These are phyloP conservation scores for Ceratothoa steindachneri DNA, from an alignment of 2,888 invertebrate species.

Conservation along the genomic window DNA sequence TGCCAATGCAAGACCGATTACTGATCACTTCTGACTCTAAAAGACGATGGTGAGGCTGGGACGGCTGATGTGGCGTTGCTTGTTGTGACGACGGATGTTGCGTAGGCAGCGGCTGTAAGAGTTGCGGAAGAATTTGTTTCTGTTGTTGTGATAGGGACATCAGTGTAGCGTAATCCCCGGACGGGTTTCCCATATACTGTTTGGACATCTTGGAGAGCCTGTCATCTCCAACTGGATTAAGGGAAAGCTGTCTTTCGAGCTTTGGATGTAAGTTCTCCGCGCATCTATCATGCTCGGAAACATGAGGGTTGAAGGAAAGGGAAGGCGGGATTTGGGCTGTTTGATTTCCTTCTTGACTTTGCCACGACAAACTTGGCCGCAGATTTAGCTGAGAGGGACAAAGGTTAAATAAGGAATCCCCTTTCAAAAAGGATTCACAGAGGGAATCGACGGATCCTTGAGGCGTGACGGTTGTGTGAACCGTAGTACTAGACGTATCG, in stretches of 20 bases:
- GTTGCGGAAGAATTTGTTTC: conserved; percentile 18
- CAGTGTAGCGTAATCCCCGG: neutral
- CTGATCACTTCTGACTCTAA: neutral
- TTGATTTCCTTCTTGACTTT: neutral
- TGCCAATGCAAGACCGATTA: conserved; percentile 5
- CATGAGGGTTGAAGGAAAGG: conserved; percentile 54
- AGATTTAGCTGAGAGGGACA: conserved; percentile 21
- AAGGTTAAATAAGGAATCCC: conserved; percentile 38
- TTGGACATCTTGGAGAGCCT: conserved; percentile 57
- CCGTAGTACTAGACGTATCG: conserved; percentile 64
- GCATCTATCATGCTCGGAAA: conserved; percentile 51
- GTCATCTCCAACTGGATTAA: conserved; percentile 77
- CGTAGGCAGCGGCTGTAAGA: neutral
- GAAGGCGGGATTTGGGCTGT: neutral
- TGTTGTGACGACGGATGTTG: conserved; percentile 1
- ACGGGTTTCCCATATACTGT: conserved; percentile 19
- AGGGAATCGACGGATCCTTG: neutral
- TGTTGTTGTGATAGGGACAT: conserved; percentile 1
- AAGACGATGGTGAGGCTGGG: neutral
- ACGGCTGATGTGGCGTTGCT: neutral
- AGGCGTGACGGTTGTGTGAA: conserved; percentile 47
- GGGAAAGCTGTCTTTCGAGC: conserved; percentile 71
- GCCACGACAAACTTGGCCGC: neutral
- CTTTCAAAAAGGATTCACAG: conserved; percentile 24
- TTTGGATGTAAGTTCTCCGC: conserved; percentile 69